phyloP scores from a whole-genome alignment of 2,113 vertebrate genomes.

The Actinemys pallida region DNA sequence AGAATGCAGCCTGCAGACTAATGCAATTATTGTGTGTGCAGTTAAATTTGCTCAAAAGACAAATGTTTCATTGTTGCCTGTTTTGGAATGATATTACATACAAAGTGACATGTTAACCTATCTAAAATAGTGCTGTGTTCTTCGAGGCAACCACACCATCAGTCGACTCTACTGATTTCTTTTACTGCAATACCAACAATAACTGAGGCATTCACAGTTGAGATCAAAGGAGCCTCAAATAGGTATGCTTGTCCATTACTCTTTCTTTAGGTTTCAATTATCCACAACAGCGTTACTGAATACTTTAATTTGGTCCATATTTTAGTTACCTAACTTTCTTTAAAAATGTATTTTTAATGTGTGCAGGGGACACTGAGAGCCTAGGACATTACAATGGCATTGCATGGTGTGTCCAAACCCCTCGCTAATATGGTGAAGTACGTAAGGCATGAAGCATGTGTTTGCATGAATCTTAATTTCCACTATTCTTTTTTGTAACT shows the following conservation, averaged over 20 bases:
- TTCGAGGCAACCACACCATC: constrained; percentile 3
- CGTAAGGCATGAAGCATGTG: not conserved
- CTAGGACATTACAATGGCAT: constrained; percentile 16
- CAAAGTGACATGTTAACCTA: constrained; percentile 1
- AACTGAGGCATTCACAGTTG: constrained; percentile 39
- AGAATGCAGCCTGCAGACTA: not conserved
- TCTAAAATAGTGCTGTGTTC: not conserved
- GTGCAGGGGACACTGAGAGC: constrained; percentile 32
- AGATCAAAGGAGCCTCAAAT: constrained; percentile 54
- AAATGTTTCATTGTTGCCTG: not conserved
- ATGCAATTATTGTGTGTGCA: not conserved
- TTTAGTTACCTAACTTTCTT: not conserved
- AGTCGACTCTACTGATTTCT: constrained; percentile 25
- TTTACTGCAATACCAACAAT: constrained; percentile 32
- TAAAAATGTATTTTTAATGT: constrained; percentile 7
- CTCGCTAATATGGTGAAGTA: not conserved
- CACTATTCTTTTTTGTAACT: not conserved
- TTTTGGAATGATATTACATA: not conserved
- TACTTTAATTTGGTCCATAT: not conserved
- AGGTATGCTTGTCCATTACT: constrained; percentile 53
- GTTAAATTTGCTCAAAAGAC: not conserved
- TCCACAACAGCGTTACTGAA: constrained; percentile 1
- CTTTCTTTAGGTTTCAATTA: constrained; percentile 27
- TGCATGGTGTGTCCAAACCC: constrained; percentile 44
- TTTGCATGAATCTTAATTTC: not conserved